A percentile compares a stretch with the other conserved stretches of the same genome.
phyloP scores from a whole-genome alignment of 2,888 invertebrate genomes.

The Morpho achilles region DNA sequence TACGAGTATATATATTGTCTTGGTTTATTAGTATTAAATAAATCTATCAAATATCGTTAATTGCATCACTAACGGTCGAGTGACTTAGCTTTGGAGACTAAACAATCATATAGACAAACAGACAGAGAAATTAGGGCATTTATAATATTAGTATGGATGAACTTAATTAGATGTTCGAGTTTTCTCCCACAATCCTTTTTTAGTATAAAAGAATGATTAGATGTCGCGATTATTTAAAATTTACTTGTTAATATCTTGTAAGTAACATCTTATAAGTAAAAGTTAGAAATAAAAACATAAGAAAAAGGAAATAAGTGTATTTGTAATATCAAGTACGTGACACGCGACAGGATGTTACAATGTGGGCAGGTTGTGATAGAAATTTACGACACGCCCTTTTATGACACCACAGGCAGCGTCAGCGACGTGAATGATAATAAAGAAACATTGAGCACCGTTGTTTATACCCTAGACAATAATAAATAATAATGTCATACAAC shows the following conservation, averaged over 20 bases:
- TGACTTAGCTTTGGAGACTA: no score
- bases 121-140: no score
- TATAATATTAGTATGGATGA: no score
- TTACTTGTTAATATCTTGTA: background rate
- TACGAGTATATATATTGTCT: no score
- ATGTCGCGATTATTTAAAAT: no score
- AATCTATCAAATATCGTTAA: no score
- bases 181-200: no score
- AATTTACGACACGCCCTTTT: conserved; percentile 23
- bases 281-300: background rate
- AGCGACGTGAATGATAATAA: conserved; percentile 21
- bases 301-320: background rate
- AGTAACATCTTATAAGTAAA: background rate
- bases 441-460: conserved; percentile 16
- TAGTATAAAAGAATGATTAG: no score
- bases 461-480: conserved; percentile 4
- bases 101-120: no score
- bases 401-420: conserved; percentile 17
- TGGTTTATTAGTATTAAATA: no score
- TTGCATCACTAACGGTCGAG: no score
- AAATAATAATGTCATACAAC: background rate
- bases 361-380: conserved; percentile 15
- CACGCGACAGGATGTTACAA: conserved; percentile 9
- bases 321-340: conserved; percentile 2
- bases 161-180: no score